Evolutionary conservation across 2,888 invertebrate species (phyloP).

Genomic region (Dichetophora obliterata): DNA sequence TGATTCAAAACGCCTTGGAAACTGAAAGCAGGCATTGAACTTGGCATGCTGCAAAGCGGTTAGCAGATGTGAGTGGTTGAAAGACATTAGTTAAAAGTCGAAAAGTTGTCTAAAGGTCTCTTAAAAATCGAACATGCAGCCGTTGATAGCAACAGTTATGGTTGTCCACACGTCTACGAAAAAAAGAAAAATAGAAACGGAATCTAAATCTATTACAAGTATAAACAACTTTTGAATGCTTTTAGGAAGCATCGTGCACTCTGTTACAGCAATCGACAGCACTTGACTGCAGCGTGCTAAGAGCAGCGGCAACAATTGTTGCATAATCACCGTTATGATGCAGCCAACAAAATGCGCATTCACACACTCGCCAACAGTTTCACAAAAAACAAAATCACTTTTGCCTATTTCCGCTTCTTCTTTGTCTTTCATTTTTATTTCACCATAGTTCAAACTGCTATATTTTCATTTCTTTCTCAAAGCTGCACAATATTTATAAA

Average conservation of each 20-base stretch:
- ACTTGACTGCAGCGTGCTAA: neutral
- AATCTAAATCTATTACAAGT: too few species aligned
- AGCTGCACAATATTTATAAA: conserved; percentile 37
- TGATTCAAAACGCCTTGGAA: neutral
- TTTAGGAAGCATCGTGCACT: neutral
- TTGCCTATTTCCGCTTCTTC: neutral
- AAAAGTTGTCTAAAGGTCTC: too few species aligned
- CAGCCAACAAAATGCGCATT: neutral
- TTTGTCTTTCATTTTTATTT: neutral
- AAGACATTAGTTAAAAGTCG: too few species aligned
- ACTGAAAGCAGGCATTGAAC: conserved; percentile 17
- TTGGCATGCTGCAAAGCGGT: neutral
- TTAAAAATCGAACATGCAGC: too few species aligned
- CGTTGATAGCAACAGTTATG: too few species aligned
- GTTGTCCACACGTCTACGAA: too few species aligned
- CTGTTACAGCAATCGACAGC: neutral
- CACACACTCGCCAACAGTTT: neutral
- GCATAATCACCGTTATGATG: neutral
- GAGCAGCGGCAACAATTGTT: neutral
- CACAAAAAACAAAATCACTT: conserved; percentile 4
- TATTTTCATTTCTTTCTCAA: conserved; percentile 23
- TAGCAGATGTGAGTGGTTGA: neutral
- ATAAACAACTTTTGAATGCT: too few species aligned
- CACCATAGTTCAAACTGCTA: neutral
- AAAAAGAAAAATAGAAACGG: too few species aligned